Conservation (phyloP, 2,113 vertebrate genomes). For the Pseudolaguvia tuberculata region DNA sequence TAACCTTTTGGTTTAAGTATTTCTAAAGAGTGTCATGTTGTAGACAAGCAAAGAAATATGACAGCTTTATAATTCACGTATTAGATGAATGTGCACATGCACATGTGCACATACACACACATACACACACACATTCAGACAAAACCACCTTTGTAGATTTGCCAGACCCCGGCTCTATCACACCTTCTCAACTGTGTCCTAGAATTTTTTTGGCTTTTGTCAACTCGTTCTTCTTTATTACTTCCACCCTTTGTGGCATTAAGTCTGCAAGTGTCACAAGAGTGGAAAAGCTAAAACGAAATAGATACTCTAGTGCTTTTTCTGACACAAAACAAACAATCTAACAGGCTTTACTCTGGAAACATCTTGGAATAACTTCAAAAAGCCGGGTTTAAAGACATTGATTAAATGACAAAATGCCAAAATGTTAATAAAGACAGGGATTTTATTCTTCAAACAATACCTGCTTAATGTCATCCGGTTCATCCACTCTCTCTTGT, state of each 20-base stretch:
- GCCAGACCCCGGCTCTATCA: slow-evolving; percentile 4
- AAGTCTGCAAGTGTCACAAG: slow-evolving; percentile 48
- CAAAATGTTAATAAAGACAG: slow-evolving; percentile 47
- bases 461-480: slow-evolving; percentile 55
- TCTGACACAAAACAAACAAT: slow-evolving; percentile 63
- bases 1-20: background rate
- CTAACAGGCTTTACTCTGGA: slow-evolving; percentile 49
- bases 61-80: background rate
- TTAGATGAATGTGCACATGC: background rate
- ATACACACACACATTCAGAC: background rate
- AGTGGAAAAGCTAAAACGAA: slow-evolving; percentile 51
- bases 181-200: slow-evolving; percentile 18
- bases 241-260: slow-evolving; percentile 1
- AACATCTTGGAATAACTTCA: slow-evolving; percentile 58
- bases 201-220: slow-evolving; percentile 50
- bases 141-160: slow-evolving; percentile 13
- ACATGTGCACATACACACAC: background rate
- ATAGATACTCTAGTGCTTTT: slow-evolving; percentile 34
- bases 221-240: slow-evolving; percentile 34
- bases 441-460: slow-evolving; percentile 61
- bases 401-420: slow-evolving; percentile 48
- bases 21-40: background rate
- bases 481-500: slow-evolving; percentile 49
- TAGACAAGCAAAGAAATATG: slow-evolving; percentile 1
- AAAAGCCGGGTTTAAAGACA: slow-evolving; percentile 60